Percentiles rank a stretch among this genome's conserved stretches.
These are phyloP conservation scores for Phaedon cochleariae DNA, from an alignment of 2,888 invertebrate species.

Conservation along the genomic window DNA sequence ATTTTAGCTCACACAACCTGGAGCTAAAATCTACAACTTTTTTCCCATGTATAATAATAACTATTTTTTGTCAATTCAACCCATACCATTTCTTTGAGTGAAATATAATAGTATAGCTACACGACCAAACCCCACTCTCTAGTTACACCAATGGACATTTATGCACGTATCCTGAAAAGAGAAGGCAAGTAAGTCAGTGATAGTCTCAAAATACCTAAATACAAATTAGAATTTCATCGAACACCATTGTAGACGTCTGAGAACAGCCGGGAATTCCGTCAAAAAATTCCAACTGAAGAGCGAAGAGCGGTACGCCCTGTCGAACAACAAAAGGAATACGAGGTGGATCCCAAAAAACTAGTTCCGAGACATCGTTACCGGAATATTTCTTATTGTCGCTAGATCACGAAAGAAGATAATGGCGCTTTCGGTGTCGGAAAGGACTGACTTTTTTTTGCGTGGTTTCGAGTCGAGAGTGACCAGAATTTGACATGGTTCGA, in stretches of 20 bases:
- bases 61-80: no score
- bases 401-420: conserved; percentile 40
- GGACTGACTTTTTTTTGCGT: conserved; percentile 28
- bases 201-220: no score
- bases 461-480: not conserved
- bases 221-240: not conserved
- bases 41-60: no score
- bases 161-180: no score
- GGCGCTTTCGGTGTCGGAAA: conserved; percentile 44
- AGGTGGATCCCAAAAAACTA: conserved; percentile 29
- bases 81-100: no score
- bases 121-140: no score
- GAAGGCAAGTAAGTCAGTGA: no score
- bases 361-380: conserved; percentile 31
- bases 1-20: no score
- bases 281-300: not conserved
- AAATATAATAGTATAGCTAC: no score
- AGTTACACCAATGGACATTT: no score
- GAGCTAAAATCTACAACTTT: no score
- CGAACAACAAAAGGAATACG: not conserved
- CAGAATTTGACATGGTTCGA: not conserved
- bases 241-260: not conserved
- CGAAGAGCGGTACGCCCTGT: not conserved
- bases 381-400: conserved; percentile 37
- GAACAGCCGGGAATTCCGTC: not conserved